Evolutionary conservation across 2,113 vertebrate species (phyloP).

Genomic region (Eclectus roratus): DNA sequence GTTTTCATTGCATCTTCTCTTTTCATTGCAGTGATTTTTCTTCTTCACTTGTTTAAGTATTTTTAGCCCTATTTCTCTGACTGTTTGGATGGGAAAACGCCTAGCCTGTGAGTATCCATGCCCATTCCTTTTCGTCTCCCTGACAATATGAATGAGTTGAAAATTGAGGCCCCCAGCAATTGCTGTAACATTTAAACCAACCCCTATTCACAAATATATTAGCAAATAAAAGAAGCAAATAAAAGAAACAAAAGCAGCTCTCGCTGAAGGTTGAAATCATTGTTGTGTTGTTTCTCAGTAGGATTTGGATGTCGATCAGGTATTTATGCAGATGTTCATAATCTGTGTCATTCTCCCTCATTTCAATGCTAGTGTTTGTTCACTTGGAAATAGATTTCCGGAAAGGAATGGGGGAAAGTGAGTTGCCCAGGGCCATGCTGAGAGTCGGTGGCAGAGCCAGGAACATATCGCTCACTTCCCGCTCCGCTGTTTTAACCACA

Average conservation of each 20-base stretch:
- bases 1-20: not conserved
- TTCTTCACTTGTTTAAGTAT: accelerated
- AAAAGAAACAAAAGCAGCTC: not conserved
- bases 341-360: not conserved
- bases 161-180: not conserved
- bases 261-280: not conserved
- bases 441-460: constrained; percentile 34
- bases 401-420: not conserved
- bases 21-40: not conserved
- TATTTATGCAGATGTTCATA: constrained; percentile 24
- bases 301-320: constrained; percentile 13
- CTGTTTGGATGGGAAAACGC: not conserved
- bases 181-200: not conserved
- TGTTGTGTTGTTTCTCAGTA: not conserved
- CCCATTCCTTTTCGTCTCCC: not conserved
- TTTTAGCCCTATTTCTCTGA: not conserved
- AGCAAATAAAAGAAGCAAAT: not conserved
- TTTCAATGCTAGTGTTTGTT: not conserved
- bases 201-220: not conserved
- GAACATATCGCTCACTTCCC: constrained; percentile 30
- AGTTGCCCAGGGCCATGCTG: constrained; percentile 23
- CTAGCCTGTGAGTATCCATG: accelerated
- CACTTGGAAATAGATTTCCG: not conserved
- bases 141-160: not conserved
- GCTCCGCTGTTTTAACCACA: constrained; percentile 26